Base-by-base conservation (phyloP, 2,888 invertebrate genomes). In the Dynastes tityus region DNA sequence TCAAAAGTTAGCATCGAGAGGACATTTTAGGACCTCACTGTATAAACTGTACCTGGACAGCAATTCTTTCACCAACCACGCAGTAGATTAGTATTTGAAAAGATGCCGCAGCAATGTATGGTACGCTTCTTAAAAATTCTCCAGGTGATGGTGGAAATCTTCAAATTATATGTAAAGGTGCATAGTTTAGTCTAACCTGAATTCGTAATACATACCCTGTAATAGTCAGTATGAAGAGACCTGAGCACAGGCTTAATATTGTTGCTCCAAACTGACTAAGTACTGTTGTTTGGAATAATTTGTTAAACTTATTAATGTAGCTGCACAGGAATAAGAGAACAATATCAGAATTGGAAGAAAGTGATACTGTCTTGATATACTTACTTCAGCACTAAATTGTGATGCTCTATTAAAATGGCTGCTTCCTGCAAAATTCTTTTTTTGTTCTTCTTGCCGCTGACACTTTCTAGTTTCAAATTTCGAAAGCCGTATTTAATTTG, bases 381-480 rank as follows among this genome's bases (percentile, higher is more conserved):
- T 70, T 32, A 70, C 70, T 27, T 27, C 22, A 70, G 13, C 5
- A 70, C 70, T n/a, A 13, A 22, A 29, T 29, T 70, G 37, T 58
- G 73, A 8, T 73, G 73, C 22, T 22, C 8, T 9, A 73, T 22
- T 16, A 61, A 11, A 40, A 13, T 40, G 4, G 37, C 37, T 11
- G 37, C 2, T 11, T 58, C 13, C 40, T 58, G 2, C 9, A 73
- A 40, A 3, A 8, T 5, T 9, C 37, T 32, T 13, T 4, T 9
- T 55, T 5, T n/a, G n/a, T 71, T 16, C 16, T 13, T 22, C 11
- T 6, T 11, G 22, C 8, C 32, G 9, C 8, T 4, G 53, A 13
- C n/a, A 29, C n/a, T 13, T 8, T 22, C 11, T 32, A 55, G 16
- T 16, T 16, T 58, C 22, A 73, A 45, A 11, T 58, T 16, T 4